These are phyloP conservation scores for Sebastes trivittatus DNA, from an alignment of 2,797 vertebrate genomes.

Conservation along the genomic window DNA sequence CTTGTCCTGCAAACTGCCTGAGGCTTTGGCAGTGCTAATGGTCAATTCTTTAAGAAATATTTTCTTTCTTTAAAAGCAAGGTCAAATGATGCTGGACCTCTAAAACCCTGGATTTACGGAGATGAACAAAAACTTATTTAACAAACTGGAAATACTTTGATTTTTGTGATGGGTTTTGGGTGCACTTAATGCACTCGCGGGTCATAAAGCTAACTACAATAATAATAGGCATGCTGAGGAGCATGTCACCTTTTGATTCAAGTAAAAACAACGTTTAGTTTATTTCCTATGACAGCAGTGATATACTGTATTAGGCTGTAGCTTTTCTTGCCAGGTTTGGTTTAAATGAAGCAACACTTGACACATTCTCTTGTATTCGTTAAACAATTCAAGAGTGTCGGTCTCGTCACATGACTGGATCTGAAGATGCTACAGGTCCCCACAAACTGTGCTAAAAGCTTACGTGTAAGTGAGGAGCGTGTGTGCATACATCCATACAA, in stretches of 20 bases:
- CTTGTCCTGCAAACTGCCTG: not conserved
- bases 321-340: not conserved
- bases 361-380: not conserved
- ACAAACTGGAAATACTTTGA: not conserved
- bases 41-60: not conserved
- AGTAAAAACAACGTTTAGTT: not conserved
- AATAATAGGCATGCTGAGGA: not conserved
- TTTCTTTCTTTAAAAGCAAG: not conserved
- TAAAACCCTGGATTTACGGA: not conserved
- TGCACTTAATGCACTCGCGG: not conserved
- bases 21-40: not conserved
- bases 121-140: not conserved
- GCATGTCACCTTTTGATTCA: not conserved
- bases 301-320: not conserved
- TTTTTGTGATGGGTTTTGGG: not conserved
- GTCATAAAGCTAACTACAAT: not conserved
- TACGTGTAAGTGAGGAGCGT: not conserved
- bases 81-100: not conserved
- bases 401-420: not conserved
- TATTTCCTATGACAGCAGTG: not conserved
- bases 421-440: not conserved
- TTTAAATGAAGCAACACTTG: not conserved
- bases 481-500: not conserved
- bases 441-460: not conserved
- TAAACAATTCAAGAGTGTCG: not conserved